Evolutionary conservation across 2,888 invertebrate species (phyloP), one percentile per base, ranked within the genome.

Genomic region (Phragmatobia fuliginosa): DNA sequence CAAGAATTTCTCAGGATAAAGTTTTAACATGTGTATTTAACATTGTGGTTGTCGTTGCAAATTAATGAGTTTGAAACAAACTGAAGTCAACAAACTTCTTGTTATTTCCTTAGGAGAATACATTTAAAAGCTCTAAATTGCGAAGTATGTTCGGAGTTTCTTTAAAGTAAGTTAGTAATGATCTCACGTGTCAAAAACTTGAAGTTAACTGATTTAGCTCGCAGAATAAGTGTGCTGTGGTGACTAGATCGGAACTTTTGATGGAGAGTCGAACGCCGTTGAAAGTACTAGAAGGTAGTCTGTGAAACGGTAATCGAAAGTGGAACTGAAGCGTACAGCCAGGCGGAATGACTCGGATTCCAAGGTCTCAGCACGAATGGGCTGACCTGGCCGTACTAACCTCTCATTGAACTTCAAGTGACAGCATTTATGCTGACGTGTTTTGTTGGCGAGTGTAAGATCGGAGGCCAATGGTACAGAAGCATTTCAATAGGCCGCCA

Each of bases 101-200:
- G 49, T 49, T 49, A n/a, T 49, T 49, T n/a, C n/a, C n/a, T 49
- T 10, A n/a, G n/a, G 49, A n/a, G n/a, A 49, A 49, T 49, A 49
- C 8, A 49, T 49, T n/a, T n/a, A 49, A 49, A n/a, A 49, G 49
- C 49, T n/a, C n/a, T 49, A 10, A 49, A n/a, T 49, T 49, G 49
- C n/a, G 3, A 49, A 49, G n/a, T 49, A 11, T 49, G 49, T n/a
- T 49, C n/a, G 0, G n/a, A 49, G 49, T 49, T 49, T n/a, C n/a
- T 49, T 49, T n/a, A n/a, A n/a, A 49, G 49, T 10, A 49, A 49
- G 21, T 45, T 45, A 21, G 41, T 45, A 45, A 45, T 21, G 41
- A 38, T 14, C 0, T 18, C 41, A 45, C 14, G 41, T 18, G 21
- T 21, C 21, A 41, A 11, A 41, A 18, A 41, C 18, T 21, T 21